Conservation (phyloP, 2,113 vertebrate species). For the Seriola rivoliana region DNA sequence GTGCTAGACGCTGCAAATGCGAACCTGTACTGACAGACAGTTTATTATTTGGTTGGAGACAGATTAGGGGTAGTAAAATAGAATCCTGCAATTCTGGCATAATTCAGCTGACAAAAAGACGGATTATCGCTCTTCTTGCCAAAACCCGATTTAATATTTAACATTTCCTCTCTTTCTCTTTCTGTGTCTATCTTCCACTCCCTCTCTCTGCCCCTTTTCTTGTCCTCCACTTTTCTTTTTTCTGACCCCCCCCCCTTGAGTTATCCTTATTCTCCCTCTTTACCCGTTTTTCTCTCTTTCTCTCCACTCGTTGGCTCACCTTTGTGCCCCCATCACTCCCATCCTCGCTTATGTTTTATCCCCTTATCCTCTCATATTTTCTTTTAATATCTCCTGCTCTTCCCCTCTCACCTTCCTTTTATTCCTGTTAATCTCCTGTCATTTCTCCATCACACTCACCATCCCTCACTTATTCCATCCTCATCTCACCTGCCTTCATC, state of each 20-base stretch:
- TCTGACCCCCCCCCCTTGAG: neutral
- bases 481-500: slow-evolving; percentile 8
- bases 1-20: slow-evolving; percentile 23
- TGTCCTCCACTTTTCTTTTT: neutral
- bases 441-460: slow-evolving; percentile 14
- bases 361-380: slow-evolving; percentile 35
- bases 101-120: slow-evolving; percentile 67
- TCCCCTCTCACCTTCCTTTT: slow-evolving; percentile 19
- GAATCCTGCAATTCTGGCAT: slow-evolving; percentile 53
- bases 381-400: neutral
- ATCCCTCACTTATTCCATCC: slow-evolving; percentile 26
- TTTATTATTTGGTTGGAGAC: slow-evolving; percentile 59
- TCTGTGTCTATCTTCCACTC: neutral
- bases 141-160: slow-evolving; percentile 44
- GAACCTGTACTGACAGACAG: slow-evolving; percentile 45
- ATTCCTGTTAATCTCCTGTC: slow-evolving; percentile 48
- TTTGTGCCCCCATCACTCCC: neutral
- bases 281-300: neutral
- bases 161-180: slow-evolving; percentile 26
- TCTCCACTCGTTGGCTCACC: neutral
- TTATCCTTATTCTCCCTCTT: too few species aligned
- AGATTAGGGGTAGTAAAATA: slow-evolving; percentile 61
- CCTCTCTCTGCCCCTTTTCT: neutral
- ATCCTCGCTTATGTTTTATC: slow-evolving; percentile 15
- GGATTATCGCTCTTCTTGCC: slow-evolving; percentile 45